Base-by-base conservation (phyloP, 2,888 invertebrate genomes). In the Carabus problematicus region DNA sequence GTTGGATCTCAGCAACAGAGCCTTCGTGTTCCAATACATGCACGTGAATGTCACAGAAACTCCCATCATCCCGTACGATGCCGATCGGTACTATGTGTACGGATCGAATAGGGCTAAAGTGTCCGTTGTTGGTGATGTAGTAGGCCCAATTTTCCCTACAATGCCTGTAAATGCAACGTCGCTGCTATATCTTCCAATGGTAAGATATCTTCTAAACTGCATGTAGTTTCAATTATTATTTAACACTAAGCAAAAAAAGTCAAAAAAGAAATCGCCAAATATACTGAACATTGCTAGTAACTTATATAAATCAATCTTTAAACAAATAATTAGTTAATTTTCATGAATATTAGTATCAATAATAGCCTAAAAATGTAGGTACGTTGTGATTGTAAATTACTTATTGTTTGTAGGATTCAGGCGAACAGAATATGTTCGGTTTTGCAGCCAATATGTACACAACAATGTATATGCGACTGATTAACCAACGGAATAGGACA, bases 371-470 rank as follows among this genome's bases (percentile, higher is more conserved):
- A 29, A 29, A 29, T 29, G 2, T 29, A 29, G 6, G 29, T 29
- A 29, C 6, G 29, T 29, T 3, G 42, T 11, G 1, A 60, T 41
- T 52, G 7, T 66, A 18, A 19, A 61, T 70, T 0, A 47, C 43
- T 63, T 29, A 52, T 14, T 16, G 0, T 16, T 70, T 73, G 0
- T 78, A 88, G 88, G 94, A 95, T 78, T 92, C 92, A 0, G 97
- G 92, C 0, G 98, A 98, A 80, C 96, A 97, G 81, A 96, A 94
- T 79, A 93, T 97, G 87, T 98, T 96, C 83, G 96, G 96, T 74
- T 97, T 98, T 82, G 97, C 97, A 0, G 94, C 93, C 12, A 97
- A 96, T 83, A 88, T 97, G 82, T 94, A 95, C 82, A 93, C 95
- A 0, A 90, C 94, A 0, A 85, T 93, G 77, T 97, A 96, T 82